Evolutionary conservation across 2,113 vertebrate genomes (phyloP).

Genomic region (Malurus alboscapulatus): DNA sequence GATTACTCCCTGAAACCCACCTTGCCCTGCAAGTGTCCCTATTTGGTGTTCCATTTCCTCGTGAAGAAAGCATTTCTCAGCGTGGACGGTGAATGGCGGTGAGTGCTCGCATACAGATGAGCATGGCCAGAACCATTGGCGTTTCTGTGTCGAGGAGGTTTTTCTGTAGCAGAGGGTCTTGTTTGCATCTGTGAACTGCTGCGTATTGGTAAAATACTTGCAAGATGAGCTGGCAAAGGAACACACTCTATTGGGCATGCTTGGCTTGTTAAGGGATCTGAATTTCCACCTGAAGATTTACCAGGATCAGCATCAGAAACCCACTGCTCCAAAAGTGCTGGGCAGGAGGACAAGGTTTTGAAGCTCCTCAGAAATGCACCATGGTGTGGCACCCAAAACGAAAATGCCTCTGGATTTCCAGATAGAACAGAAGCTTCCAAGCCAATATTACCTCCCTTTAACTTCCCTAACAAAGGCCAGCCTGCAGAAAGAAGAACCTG

Average conservation of each 20-base stretch:
- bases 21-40: not conserved
- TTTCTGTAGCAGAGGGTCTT: not conserved
- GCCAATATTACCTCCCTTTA: not conserved
- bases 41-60: fast-evolving
- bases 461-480: not conserved
- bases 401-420: not conserved
- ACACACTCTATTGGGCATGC: not conserved
- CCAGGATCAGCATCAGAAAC: not conserved
- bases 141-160: not conserved
- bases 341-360: not conserved
- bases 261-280: not conserved
- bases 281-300: not conserved
- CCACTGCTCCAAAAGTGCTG: not conserved
- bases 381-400: not conserved
- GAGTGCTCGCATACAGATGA: fast-evolving
- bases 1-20: not conserved
- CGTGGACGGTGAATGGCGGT: fast-evolving
- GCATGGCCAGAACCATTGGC: fast-evolving
- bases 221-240: not conserved
- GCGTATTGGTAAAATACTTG: not conserved
- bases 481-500: not conserved
- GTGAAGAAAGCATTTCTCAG: not conserved
- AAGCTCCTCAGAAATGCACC: not conserved
- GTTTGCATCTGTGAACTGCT: not conserved
- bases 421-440: not conserved